Conservation (phyloP, 23 tunicate genomes). For the Styela plicata region DNA sequence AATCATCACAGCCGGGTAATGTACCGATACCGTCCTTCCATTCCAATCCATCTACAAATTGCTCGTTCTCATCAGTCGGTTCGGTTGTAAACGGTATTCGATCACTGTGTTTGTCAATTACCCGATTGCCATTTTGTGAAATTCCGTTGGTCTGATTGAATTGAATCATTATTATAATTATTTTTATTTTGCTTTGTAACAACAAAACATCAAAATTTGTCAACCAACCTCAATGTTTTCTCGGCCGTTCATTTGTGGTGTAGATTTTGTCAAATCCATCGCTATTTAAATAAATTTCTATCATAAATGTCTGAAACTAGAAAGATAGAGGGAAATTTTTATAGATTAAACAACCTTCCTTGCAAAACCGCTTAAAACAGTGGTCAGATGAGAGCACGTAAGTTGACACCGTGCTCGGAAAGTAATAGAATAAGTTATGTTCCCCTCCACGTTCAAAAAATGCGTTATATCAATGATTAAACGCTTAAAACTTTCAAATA, state of each 20-base stretch:
- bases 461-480: not conserved
- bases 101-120: not conserved
- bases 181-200: not conserved
- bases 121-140: not conserved
- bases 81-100: not conserved
- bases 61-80: constrained; percentile 8
- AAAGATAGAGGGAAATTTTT: too few relatives aligned
- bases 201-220: not conserved
- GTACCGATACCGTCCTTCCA: constrained; percentile 36
- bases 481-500: not conserved
- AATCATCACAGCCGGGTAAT: constrained; percentile 22
- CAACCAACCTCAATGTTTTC: not conserved
- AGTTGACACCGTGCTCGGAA: too few relatives aligned
- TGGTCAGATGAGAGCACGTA: too few relatives aligned
- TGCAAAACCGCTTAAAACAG: too few relatives aligned
- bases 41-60: constrained; percentile 11
- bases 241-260: not conserved
- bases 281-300: not conserved
- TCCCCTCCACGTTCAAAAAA: too few relatives aligned
- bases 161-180: not conserved
- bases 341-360: too few relatives aligned
- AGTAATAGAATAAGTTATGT: too few relatives aligned
- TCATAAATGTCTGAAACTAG: not conserved
- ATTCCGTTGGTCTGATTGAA: not conserved
- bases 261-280: not conserved